Evolutionary conservation across 2,888 invertebrate species (phyloP), one percentile per base, ranked within the genome.

Genomic region (Pediacus dermestoides): DNA sequence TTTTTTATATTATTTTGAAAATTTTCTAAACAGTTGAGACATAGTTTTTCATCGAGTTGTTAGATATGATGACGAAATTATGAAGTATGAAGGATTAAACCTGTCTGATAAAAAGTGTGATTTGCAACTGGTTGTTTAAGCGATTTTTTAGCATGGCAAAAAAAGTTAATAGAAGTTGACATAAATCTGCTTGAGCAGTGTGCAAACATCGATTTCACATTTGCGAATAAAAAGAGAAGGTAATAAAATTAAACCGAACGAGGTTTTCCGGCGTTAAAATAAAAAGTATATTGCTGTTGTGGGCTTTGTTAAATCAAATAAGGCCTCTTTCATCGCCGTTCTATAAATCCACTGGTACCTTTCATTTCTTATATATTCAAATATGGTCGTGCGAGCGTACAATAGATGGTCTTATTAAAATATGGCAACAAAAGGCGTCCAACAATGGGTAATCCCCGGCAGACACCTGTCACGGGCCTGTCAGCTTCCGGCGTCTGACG

Each of bases 401-500:
- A 45, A 48, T 45, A 38, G 38, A 38, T 34, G 39, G 35, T 44
- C 42, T 47, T 47, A 44, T 46, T 52, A 53, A 50, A 52, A 53
- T 53, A 47, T 46, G 43, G 44, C 46, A 52, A 52, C 49, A 52
- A 53, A 50, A 46, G 52, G 37, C 48, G 35, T 33, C 37, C 36
- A 39, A 50, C 50, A 55, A 50, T 49, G 45, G 46, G 46, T 50
- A 55, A 52, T 51, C 46, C 52, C 49, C 50, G 34, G 48, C 55
- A 46, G 58, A 61, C 60, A 62, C 61, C 61, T 63, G 62, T 62
- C 61, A 58, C 52, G 58, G 53, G 49, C 47, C 55, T 57, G 57
- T 59, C 60, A 55, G 57, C 58, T 60, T 60, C 57, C 58, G 57
- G 50, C 57, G 55, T 47, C 57, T 55, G 59, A 59, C 59, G 58